Conservation (phyloP, 2,888 invertebrate genomes). For the Tachystola acroxantha region DNA sequence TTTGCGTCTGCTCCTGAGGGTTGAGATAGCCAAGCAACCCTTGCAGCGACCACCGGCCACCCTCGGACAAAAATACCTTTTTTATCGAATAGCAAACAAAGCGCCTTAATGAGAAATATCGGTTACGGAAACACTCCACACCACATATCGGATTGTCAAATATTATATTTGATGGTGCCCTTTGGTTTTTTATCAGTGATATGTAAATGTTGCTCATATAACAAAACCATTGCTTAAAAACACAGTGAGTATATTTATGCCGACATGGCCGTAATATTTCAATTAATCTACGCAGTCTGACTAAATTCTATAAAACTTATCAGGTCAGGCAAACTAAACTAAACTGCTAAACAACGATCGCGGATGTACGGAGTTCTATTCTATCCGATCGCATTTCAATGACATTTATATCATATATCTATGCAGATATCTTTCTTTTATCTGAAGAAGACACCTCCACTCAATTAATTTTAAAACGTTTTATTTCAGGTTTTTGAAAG, state of each 20-base stretch:
- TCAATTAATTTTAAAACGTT: too few species aligned
- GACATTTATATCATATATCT: too few species aligned
- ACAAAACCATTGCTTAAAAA: neutral
- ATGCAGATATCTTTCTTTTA: too few species aligned
- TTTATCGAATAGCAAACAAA: constrained; percentile 66
- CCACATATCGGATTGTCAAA: constrained; percentile 61
- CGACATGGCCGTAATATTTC: too few species aligned
- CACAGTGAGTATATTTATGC: neutral
- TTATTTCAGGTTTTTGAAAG: too few species aligned
- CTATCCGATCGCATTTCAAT: too few species aligned
- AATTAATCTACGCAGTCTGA: too few species aligned
- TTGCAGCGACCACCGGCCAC: constrained; percentile 60
- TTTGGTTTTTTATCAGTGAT: constrained; percentile 6
- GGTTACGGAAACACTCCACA: constrained; percentile 69
- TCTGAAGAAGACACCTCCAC: too few species aligned
- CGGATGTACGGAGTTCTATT: too few species aligned
- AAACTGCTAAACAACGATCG: too few species aligned
- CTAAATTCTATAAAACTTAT: too few species aligned
- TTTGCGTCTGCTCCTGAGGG: constrained; percentile 51
- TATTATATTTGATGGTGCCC: constrained; percentile 59
- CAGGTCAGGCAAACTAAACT: too few species aligned
- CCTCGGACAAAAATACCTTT: constrained; percentile 49
- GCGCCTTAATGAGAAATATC: constrained; percentile 71
- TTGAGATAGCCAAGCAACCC: constrained; percentile 50
- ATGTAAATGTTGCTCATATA: neutral